These are phyloP conservation scores for Larimichthys crocea DNA, from an alignment of 2,113 vertebrate genomes.

Conservation along the genomic window DNA sequence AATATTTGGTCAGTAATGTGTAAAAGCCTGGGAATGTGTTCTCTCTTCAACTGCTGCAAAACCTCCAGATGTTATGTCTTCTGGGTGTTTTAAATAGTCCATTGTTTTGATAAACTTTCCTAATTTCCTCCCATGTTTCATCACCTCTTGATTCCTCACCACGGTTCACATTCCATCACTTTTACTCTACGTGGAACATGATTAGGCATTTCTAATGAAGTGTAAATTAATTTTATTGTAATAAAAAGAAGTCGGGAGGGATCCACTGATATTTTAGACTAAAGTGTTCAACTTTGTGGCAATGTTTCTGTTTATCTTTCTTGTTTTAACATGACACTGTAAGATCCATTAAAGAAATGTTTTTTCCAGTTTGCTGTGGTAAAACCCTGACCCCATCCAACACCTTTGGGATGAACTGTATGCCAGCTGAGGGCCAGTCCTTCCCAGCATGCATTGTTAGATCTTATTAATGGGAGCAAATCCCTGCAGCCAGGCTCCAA, in stretches of 20 bases:
- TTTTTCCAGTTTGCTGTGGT: not conserved
- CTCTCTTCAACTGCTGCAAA: constrained; percentile 23
- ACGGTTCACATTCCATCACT: not conserved
- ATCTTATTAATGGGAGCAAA: not conserved
- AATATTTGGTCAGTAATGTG: constrained; percentile 38
- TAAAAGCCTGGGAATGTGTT: constrained; percentile 1
- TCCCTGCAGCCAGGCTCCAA: not conserved
- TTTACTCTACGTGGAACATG: not conserved
- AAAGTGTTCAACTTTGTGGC: not conserved
- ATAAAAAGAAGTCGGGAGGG: not conserved
- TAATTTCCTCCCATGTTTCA: constrained; percentile 33
- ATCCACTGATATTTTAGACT: not conserved
- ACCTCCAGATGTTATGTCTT: constrained; percentile 84
- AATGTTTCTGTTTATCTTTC: too few species aligned
- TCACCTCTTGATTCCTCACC: constrained; percentile 2
- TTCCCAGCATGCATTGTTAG: not conserved
- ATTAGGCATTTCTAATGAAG: not conserved
- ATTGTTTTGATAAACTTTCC: constrained; percentile 34
- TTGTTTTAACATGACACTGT: not conserved
- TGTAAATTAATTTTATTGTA: not conserved
- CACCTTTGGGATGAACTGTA: not conserved
- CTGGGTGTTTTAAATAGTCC: constrained; percentile 46
- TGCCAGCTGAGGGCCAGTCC: not conserved
- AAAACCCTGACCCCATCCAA: not conserved
- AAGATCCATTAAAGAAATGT: not conserved